Base-by-base conservation (phyloP, 2,888 invertebrate genomes). In the Agrypnus murinus region DNA sequence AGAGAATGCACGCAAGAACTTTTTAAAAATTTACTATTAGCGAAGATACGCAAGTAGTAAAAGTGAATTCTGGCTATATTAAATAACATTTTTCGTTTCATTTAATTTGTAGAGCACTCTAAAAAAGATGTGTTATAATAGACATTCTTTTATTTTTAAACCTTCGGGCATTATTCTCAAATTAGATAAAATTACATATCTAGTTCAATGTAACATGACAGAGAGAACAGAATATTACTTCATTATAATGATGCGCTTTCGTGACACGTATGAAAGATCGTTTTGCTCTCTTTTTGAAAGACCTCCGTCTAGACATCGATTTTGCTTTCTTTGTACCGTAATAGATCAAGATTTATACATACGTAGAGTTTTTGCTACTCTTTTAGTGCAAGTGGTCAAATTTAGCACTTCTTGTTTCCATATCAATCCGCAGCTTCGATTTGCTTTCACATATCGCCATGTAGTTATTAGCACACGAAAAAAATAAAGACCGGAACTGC, bases 251-350 rank as follows among this genome's bases (percentile, higher is more conserved):
- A 17, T 36, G 25, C 15, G 63, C 14, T 63, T 12, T 36, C 50
- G 38, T 63, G 87, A 60, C 89, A 89, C 83, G 79, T 88, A 43
- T 74, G n/a, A 67, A 59, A 46, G 14, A 46, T 14, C 36, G 34
- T 58, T 58, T 58, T 66, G 58, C 34, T 65, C 57, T 65, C 58
- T 66, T 66, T 66, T 66, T 59, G 63, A 40, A 53, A 65, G 64
- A 14, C 34, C 38, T 50, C 55, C n/a, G 68, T 74, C 74, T 74
- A 74, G 74, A 72, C 72, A 12, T 53, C 31, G 63, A 57, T 74
- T 74, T 74, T 70, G 70, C 68, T 74, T 72, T 74, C 72, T 53
- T n/a, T 46, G 48, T 66, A 53, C 64, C 70, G 55, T 65, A 65
- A 65, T 53, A 36, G 57, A 60, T 45, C 48, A 58, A 55, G 12